These are phyloP conservation scores for Gadus chalcogrammus DNA, from an alignment of 2,113 vertebrate genomes.

Conservation along the genomic window DNA sequence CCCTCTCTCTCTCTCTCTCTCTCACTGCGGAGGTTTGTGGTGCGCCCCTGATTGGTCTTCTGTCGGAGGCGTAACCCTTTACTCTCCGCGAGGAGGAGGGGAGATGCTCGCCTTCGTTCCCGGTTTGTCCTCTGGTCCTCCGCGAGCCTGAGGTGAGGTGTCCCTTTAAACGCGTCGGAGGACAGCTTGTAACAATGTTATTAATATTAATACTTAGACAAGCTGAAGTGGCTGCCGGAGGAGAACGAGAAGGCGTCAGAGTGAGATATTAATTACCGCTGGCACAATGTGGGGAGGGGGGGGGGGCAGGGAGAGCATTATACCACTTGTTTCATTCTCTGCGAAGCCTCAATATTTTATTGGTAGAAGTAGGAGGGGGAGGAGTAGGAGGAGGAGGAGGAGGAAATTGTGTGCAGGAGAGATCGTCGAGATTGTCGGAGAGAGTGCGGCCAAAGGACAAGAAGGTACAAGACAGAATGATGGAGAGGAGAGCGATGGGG, in stretches of 20 bases:
- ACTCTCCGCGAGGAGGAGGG: constrained; percentile 57
- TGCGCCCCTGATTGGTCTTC: constrained; percentile 95
- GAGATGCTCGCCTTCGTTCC: constrained; percentile 65
- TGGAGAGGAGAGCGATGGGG: constrained; percentile 9
- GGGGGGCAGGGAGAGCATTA: neutral
- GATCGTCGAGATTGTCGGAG: constrained; percentile 22
- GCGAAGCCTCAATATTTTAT: neutral
- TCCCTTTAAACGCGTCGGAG: neutral
- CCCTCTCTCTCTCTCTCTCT: constrained; percentile 69
- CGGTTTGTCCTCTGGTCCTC: constrained; percentile 32
- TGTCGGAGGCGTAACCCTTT: constrained; percentile 89
- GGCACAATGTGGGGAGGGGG: constrained; percentile 36
- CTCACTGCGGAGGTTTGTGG: constrained; percentile 98
- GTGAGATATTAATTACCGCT: constrained; percentile 43
- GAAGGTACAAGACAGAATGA: neutral
- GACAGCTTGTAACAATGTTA: neutral
- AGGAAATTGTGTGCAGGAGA: neutral
- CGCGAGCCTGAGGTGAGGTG: constrained; percentile 27
- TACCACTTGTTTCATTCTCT: too few species aligned
- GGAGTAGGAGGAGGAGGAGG: constrained; percentile 24
- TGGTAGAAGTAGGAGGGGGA: constrained; percentile 19
- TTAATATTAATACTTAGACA: neutral
- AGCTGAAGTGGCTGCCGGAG: neutral
- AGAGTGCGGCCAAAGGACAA: constrained; percentile 32
- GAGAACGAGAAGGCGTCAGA: neutral